Conservation (phyloP, 2,113 vertebrate species). For the Bubo scandiacus region DNA sequence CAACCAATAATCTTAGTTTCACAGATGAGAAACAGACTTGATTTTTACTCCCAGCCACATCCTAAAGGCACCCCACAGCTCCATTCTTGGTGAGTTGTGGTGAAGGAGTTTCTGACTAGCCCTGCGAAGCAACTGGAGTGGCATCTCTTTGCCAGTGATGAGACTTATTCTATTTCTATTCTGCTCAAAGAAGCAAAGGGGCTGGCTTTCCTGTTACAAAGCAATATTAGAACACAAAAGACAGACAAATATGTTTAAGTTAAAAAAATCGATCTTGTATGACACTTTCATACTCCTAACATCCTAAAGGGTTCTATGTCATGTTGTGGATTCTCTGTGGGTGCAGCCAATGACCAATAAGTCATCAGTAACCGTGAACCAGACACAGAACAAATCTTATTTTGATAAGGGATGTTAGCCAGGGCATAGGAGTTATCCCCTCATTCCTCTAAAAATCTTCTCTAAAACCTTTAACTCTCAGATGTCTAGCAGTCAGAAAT, state of each 20-base stretch:
- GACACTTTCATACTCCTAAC: neutral
- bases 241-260: constrained; percentile 35
- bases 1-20: neutral
- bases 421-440: neutral
- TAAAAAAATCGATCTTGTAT: neutral
- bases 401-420: constrained; percentile 39
- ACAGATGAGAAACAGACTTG: neutral
- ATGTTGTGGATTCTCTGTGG: neutral
- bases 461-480: constrained; percentile 23
- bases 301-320: neutral
- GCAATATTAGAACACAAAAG: constrained; percentile 30
- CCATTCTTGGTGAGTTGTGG: neutral
- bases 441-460: constrained; percentile 10
- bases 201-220: neutral
- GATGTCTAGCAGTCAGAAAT: neutral
- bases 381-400: constrained; percentile 45
- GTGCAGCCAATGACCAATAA: constrained; percentile 10
- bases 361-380: constrained; percentile 31
- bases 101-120: neutral
- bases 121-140: neutral
- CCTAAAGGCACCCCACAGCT: neutral
- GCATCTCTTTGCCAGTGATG: neutral
- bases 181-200: neutral
- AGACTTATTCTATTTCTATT: neutral
- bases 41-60: neutral